Percentiles rank a stretch among this genome's conserved stretches.
Evolutionary conservation across 92 coral and sea anemone species (phyloP).

Genomic region (Phenganax subtilis): DNA sequence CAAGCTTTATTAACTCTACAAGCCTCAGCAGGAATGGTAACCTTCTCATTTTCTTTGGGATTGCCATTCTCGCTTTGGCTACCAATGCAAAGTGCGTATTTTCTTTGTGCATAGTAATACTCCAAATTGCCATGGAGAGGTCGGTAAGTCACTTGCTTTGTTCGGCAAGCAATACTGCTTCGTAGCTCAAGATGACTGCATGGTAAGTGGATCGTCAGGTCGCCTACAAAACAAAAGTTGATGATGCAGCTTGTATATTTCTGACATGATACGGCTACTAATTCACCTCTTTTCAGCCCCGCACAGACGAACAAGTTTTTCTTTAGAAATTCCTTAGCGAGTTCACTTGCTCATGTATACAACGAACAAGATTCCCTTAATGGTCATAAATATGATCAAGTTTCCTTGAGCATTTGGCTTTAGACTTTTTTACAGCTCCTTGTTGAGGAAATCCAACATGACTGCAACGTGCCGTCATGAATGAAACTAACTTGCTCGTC

Average conservation of each 20-base stretch:
- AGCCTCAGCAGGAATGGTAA: not conserved
- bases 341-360: too few species aligned
- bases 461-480: too few species aligned
- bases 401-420: too few species aligned
- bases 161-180: not conserved
- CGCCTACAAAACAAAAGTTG: not conserved
- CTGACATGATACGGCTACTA: too few species aligned
- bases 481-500: too few species aligned
- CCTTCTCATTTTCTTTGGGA: slow-evolving; percentile 6
- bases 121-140: slow-evolving; percentile 4
- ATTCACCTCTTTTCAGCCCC: not conserved
- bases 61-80: not conserved
- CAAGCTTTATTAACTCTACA: not conserved
- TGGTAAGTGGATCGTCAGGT: not conserved
- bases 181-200: not conserved
- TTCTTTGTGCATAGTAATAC: not conserved
- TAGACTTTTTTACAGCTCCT: too few species aligned
- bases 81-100: not conserved
- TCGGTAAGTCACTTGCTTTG: not conserved
- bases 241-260: too few species aligned
- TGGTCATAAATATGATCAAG: too few species aligned
- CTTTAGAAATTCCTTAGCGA: too few species aligned
- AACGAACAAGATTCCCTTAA: too few species aligned
- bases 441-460: too few species aligned
- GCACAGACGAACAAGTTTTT: not conserved